Conservation (phyloP, 2,797 vertebrate species). For the Sebastes elongatus region DNA sequence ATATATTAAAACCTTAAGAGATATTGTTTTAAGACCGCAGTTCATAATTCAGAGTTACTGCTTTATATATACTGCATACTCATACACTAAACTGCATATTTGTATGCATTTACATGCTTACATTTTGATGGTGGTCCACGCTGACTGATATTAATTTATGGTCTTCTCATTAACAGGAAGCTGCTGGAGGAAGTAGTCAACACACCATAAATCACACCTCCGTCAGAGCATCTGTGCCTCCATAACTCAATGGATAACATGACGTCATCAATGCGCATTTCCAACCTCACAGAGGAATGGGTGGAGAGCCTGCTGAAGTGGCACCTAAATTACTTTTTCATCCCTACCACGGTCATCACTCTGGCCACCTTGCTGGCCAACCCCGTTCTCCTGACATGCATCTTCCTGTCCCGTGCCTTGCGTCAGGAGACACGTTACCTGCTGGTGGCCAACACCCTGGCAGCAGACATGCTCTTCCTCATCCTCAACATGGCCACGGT, state of each 20-base stretch:
- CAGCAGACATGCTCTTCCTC: conserved; percentile 82
- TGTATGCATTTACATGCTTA: background rate
- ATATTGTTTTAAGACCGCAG: background rate
- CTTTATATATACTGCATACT: background rate
- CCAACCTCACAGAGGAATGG: conserved; percentile 70
- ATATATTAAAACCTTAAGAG: background rate
- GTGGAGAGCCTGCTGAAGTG: conserved; percentile 46
- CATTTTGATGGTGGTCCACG: background rate
- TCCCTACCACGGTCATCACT: conserved; percentile 76
- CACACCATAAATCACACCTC: background rate
- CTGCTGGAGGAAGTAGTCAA: background rate
- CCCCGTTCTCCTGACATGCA: conserved; percentile 80
- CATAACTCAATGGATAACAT: conserved; percentile 18
- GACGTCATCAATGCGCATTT: conserved; percentile 8
- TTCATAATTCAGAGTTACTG: background rate
- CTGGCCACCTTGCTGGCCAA: conserved; percentile 74
- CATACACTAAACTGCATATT: background rate
- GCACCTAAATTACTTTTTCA: conserved; percentile 75
- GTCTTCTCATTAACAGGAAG: conserved; percentile 32
- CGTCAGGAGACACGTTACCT: conserved; percentile 84
- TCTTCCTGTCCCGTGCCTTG: conserved; percentile 72
- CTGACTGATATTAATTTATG: background rate
- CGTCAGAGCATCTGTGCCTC: background rate
- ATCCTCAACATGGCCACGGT: conserved; percentile 74
- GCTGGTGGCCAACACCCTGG: conserved; percentile 84